Conservation (phyloP, 2,113 vertebrate genomes). For the Crocuta crocuta region DNA sequence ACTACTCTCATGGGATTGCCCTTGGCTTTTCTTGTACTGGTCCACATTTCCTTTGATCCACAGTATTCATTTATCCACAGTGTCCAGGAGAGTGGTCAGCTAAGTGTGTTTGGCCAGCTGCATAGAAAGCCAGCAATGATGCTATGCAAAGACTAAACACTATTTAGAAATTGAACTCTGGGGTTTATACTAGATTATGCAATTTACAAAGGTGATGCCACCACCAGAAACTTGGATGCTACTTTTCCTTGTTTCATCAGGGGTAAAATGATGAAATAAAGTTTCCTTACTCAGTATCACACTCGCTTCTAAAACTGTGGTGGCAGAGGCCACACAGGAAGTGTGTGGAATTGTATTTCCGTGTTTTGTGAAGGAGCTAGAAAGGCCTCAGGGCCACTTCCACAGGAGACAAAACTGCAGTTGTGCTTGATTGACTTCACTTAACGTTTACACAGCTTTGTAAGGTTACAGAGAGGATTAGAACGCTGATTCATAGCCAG, state of each 20-base stretch:
- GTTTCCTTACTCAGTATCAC: not conserved
- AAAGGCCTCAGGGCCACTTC: not conserved
- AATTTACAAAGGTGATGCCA: constrained; percentile 19
- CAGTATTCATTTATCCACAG: constrained; percentile 32
- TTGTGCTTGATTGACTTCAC: not conserved
- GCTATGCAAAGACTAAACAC: constrained; percentile 53
- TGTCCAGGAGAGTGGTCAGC: constrained; percentile 48
- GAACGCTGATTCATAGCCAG: not conserved
- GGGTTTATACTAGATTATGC: not conserved
- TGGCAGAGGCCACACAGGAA: not conserved
- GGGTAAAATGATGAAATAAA: not conserved
- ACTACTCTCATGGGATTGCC: not conserved
- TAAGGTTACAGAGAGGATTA: not conserved
- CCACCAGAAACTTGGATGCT: not conserved
- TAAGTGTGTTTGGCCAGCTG: constrained; percentile 65
- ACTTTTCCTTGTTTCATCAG: not conserved
- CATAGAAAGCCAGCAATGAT: constrained; percentile 12
- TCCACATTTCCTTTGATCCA: not conserved
- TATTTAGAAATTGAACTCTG: constrained; percentile 60
- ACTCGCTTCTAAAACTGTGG: not conserved
- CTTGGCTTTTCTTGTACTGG: constrained; percentile 3
- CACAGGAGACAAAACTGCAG: not conserved
- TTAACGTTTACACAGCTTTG: not conserved
- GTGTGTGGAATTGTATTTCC: not conserved
- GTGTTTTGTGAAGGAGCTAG: not conserved